Conservation (phyloP, 2,888 invertebrate species). For the Disparrhopalites patrizii region DNA sequence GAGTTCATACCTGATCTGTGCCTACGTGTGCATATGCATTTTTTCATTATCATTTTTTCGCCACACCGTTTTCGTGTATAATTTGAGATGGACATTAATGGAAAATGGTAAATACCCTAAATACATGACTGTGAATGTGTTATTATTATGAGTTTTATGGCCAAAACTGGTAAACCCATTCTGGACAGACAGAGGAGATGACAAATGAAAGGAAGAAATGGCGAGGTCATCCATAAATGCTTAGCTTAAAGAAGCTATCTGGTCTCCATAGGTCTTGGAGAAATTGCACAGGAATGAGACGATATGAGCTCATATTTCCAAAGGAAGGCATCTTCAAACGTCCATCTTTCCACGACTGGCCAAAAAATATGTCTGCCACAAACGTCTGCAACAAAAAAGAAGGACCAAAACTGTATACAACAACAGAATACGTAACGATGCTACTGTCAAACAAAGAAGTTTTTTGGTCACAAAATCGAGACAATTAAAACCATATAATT, state of each 20-base stretch:
- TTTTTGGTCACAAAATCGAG: no score
- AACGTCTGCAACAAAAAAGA: constrained; percentile 43
- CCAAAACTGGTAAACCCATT: no score
- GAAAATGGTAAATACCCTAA: no score
- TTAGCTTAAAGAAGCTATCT: constrained; percentile 50
- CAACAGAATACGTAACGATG: no score
- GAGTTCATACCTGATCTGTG: neutral
- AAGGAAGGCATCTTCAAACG: constrained; percentile 48
- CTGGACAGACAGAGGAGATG: no score
- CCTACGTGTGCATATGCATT: neutral
- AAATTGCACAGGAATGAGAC: constrained; percentile 51
- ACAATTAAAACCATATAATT: no score
- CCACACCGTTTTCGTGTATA: no score
- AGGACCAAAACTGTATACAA: neutral
- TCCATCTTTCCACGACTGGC: constrained; percentile 50
- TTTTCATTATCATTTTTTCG: no score
- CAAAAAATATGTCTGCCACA: constrained; percentile 49
- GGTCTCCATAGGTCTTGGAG: constrained; percentile 50
- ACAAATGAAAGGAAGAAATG: constrained; percentile 13
- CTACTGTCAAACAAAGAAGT: no score
- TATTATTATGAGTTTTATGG: constrained; percentile 28
- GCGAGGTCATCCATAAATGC: constrained; percentile 26
- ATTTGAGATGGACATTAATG: no score
- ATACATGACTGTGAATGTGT: constrained; percentile 12
- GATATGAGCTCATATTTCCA: constrained; percentile 49